These are phyloP conservation scores for Cydia splendana DNA, from an alignment of 1,140 invertebrate species.

Conservation along the genomic window DNA sequence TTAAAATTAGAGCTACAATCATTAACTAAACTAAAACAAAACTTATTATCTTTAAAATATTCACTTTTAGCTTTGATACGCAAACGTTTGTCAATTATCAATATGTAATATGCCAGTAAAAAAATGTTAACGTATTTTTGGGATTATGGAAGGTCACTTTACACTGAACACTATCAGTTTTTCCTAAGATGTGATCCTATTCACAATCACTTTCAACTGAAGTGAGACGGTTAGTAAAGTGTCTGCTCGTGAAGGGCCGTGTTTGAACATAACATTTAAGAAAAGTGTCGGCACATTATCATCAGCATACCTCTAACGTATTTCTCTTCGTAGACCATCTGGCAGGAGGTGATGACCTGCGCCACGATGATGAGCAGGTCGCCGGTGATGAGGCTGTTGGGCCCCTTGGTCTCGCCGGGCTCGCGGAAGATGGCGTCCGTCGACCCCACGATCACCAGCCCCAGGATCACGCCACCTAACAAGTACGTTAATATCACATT, in stretches of 20 bases:
- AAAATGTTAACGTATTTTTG: no score
- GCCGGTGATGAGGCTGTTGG: constrained; percentile 93
- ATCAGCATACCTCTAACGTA: constrained; percentile 83
- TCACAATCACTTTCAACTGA: no score
- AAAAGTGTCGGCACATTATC: not conserved
- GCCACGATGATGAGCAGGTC: constrained; percentile 95
- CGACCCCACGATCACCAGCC: constrained; percentile 90
- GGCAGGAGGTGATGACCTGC: constrained; percentile 92
- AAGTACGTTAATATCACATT: not conserved
- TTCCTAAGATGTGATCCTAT: no score
- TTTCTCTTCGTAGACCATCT: constrained; percentile 98
- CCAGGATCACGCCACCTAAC: constrained; percentile 85
- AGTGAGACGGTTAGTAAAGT: no score
- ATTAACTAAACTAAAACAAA: no score
- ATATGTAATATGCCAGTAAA: no score
- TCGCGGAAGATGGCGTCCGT: constrained; percentile 85
- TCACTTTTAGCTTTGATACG: no score
- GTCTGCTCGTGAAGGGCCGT: not conserved
- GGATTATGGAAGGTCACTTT: no score
- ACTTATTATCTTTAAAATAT: no score
- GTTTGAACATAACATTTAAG: not conserved
- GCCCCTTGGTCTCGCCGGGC: constrained; percentile 61
- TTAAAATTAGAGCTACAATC: no score
- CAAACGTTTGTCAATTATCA: no score
- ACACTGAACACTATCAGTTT: no score